Percentiles rank a stretch among this genome's conserved stretches.
phyloP scores from a whole-genome alignment of 2,797 vertebrate species.

The Tamandua tetradactyla region DNA sequence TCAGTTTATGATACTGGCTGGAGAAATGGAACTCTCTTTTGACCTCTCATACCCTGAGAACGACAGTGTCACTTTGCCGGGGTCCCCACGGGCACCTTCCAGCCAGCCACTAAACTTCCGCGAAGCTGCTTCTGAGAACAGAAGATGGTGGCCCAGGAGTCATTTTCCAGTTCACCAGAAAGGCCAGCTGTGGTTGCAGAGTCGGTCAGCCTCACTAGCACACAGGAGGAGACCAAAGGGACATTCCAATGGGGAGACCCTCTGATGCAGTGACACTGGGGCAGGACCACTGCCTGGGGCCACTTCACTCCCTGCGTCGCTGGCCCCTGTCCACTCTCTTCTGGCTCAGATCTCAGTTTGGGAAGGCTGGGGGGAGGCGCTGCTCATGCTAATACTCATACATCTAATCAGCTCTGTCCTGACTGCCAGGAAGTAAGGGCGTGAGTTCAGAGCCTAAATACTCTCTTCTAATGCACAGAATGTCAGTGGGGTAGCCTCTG shows the following conservation, averaged over 20 bases:
- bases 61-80: slow-evolving; percentile 2
- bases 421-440: neutral
- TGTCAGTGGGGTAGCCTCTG: neutral
- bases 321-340: slow-evolving; percentile 8
- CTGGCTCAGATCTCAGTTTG: slow-evolving; percentile 3
- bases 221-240: neutral
- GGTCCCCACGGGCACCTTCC: slow-evolving; percentile 40
- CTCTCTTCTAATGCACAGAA: neutral
- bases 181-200: slow-evolving; percentile 42
- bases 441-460: neutral
- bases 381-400: neutral
- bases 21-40: slow-evolving; percentile 47
- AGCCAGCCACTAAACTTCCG: slow-evolving; percentile 51
- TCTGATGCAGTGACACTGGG: neutral
- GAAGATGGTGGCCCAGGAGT: slow-evolving; percentile 49
- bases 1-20: slow-evolving; percentile 42
- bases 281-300: neutral
- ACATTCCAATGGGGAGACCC: neutral
- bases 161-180: slow-evolving; percentile 47
- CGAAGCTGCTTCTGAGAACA: slow-evolving; percentile 77
- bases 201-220: slow-evolving; percentile 22
- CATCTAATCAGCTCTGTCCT: neutral
- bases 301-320: slow-evolving; percentile 13
- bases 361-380: neutral
- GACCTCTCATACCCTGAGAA: neutral